A percentile compares a stretch with the other conserved stretches of the same genome.
These are phyloP conservation scores for Eulimnadia texana DNA, from an alignment of 1,140 invertebrate genomes.

Conservation along the genomic window DNA sequence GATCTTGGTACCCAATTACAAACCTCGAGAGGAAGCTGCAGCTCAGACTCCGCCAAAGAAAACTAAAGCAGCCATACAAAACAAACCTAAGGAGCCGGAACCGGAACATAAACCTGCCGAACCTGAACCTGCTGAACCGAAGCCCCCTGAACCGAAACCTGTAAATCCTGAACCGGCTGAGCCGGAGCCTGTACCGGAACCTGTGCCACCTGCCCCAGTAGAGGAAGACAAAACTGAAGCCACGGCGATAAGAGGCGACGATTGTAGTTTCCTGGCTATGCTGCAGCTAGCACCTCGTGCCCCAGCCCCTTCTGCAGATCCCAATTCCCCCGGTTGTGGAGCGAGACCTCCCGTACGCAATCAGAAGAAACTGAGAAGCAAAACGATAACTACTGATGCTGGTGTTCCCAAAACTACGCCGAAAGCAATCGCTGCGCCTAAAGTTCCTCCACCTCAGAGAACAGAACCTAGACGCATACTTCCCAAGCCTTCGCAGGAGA, in stretches of 20 bases:
- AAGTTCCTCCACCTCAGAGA: too few species aligned
- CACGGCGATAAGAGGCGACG: neutral
- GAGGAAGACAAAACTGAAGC: neutral
- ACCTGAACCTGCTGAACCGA: neutral
- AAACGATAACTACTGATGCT: too few species aligned
- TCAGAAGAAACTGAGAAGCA: too few species aligned
- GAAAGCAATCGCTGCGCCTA: neutral
- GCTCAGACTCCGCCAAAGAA: neutral
- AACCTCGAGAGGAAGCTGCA: neutral
- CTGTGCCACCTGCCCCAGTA: neutral
- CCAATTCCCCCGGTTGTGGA: neutral
- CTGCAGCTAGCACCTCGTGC: conserved; percentile 11
- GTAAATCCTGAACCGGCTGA: neutral
- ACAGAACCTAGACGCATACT: neutral
- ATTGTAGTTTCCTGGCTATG: conserved; percentile 11
- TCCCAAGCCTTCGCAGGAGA: neutral
- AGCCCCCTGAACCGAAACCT: conserved; percentile 1
- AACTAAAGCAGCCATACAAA: conserved; percentile 11
- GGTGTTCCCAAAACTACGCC: too few species aligned
- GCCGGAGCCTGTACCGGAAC: neutral
- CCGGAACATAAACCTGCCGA: conserved; percentile 13
- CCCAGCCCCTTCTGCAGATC: neutral
- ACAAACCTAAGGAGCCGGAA: conserved; percentile 15
- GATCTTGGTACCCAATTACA: neutral
- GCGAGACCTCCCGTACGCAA: neutral